phyloP scores from a whole-genome alignment of 2,113 vertebrate species.

The Pycnonotus jocosus region DNA sequence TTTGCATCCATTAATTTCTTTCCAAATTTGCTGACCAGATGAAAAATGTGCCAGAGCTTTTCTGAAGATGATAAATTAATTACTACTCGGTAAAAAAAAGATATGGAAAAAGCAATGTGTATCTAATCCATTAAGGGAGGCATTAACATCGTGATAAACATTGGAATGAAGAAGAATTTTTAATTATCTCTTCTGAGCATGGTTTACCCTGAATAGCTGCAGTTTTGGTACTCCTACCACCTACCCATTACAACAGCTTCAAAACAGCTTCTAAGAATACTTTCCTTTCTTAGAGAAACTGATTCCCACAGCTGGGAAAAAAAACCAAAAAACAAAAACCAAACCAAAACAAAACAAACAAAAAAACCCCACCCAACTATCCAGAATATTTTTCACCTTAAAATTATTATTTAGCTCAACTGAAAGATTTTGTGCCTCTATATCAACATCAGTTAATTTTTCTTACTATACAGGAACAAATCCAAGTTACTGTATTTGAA shows the following conservation, averaged over 20 bases:
- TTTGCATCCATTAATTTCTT: slow-evolving; percentile 13
- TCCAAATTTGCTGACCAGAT: not conserved
- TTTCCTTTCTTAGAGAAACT: not conserved
- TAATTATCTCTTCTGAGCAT: not conserved
- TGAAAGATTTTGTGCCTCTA: not conserved
- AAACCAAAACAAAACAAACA: too few relatives aligned
- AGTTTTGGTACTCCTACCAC: not conserved
- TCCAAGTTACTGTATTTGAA: not conserved
- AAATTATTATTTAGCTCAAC: not conserved
- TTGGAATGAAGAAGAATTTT: not conserved
- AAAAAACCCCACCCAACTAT: not conserved
- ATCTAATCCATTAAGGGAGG: not conserved
- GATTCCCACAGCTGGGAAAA: not conserved
- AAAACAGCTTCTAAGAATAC: not conserved
- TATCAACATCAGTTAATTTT: not conserved
- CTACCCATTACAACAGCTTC: not conserved
- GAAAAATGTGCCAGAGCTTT: not conserved
- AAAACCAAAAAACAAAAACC: not conserved
- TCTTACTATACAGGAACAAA: not conserved
- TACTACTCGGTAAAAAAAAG: not conserved
- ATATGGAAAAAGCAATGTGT: not conserved
- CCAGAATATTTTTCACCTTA: not conserved
- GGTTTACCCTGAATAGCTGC: not conserved
- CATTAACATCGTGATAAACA: not conserved
- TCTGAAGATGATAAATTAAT: slow-evolving; percentile 1